Evolutionary conservation across 2,888 invertebrate genomes (phyloP).

Genomic region (Branchellion lobata): DNA sequence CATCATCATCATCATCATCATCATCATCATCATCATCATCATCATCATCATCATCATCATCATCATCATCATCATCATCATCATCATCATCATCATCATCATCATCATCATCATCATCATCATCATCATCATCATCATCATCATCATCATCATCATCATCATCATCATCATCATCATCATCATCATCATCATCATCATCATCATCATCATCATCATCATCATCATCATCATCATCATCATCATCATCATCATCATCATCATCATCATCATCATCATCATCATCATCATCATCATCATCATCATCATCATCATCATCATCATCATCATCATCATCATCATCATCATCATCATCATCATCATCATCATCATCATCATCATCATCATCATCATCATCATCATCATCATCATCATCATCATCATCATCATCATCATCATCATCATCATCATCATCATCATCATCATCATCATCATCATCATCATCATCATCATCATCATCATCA

Average conservation of each 20-base stretch:
- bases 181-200: constrained; percentile 15
- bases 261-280: constrained; percentile 61
- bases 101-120: not conserved
- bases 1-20: constrained; percentile 15
- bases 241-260: constrained; percentile 70
- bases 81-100: constrained; percentile 10
- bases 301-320: not conserved
- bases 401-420: not conserved
- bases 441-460: too few species aligned
- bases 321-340: too few species aligned
- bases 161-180: constrained; percentile 14
- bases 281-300: constrained; percentile 60
- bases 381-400: too few species aligned
- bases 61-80: constrained; percentile 16
- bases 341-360: not conserved
- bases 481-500: too few species aligned
- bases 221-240: constrained; percentile 62
- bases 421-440: constrained; percentile 16
- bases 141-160: constrained; percentile 21
- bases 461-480: not conserved
- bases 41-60: constrained; percentile 11
- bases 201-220: not conserved
- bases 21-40: constrained; percentile 20
- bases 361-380: too few species aligned
- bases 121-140: not conserved